These are phyloP conservation scores for Torymus aiolomorphi DNA, from an alignment of 2,888 invertebrate genomes.

Conservation along the genomic window DNA sequence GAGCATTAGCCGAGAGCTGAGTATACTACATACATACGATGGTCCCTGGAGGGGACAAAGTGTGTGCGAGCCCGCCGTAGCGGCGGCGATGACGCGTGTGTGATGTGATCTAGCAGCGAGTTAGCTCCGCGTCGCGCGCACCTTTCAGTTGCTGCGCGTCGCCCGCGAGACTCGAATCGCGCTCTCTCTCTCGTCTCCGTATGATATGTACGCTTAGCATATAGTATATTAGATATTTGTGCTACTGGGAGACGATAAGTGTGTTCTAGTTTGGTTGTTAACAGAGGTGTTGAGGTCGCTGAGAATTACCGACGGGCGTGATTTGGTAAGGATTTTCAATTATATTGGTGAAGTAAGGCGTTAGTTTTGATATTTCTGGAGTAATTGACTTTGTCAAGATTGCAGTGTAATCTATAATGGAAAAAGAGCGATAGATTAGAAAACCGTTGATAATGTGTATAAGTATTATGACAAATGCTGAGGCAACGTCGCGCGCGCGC, in stretches of 20 bases:
- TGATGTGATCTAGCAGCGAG: no score
- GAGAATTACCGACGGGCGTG: neutral
- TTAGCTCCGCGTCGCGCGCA: slow-evolving; percentile 25
- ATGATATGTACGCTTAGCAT: neutral
- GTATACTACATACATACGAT: no score
- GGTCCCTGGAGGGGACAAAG: no score
- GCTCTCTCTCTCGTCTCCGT: slow-evolving; percentile 2
- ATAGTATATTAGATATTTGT: neutral
- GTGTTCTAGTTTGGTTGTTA: neutral
- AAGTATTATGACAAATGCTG: slow-evolving; percentile 8
- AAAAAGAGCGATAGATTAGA: neutral
- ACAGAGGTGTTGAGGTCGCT: no score
- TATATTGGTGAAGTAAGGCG: neutral
- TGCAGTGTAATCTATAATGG: neutral
- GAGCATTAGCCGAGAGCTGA: no score
- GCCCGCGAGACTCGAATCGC: slow-evolving; percentile 51
- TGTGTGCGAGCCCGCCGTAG: no score
- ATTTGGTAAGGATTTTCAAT: slow-evolving; percentile 1
- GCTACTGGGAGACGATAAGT: slow-evolving; percentile 16
- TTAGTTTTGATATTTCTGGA: no score
- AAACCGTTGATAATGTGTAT: slow-evolving; percentile 2
- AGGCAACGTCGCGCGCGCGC: neutral
- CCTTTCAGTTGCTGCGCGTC: slow-evolving; percentile 60
- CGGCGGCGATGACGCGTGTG: no score
- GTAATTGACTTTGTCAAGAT: no score